Evolutionary conservation across 2,113 vertebrate genomes (phyloP).

Genomic region (Ctenodactylus gundi): DNA sequence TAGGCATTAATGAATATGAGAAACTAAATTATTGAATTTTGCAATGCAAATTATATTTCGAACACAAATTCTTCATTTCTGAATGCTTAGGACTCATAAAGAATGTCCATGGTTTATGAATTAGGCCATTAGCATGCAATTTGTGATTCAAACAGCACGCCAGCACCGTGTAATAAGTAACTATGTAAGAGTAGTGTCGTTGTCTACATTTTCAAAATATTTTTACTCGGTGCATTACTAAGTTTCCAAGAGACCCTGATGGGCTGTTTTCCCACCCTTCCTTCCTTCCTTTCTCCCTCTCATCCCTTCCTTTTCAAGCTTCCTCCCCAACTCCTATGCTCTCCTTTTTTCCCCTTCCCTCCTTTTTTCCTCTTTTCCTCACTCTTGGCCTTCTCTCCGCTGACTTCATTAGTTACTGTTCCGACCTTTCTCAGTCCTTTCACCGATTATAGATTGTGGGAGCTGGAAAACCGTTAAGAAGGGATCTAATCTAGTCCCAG

Average conservation of each 20-base stretch:
- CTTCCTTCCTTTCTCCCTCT: neutral
- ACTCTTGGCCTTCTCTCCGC: neutral
- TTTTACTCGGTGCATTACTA: conserved; percentile 73
- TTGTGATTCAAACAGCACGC: conserved; percentile 85
- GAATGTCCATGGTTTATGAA: conserved; percentile 89
- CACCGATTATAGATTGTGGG: neutral
- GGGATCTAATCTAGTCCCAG: rapidly evolving
- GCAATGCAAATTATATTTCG: conserved; percentile 89
- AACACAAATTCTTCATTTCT: conserved; percentile 89
- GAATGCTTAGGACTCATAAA: conserved; percentile 88
- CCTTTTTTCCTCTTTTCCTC: rapidly evolving
- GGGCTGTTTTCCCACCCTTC: neutral
- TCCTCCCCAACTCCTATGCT: no score
- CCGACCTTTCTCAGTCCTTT: neutral
- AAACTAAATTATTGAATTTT: conserved; percentile 88
- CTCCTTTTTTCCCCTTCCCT: no score
- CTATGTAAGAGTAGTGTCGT: conserved; percentile 75
- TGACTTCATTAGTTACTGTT: neutral
- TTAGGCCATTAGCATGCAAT: conserved; percentile 88
- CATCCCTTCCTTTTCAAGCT: no score
- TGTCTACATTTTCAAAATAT: conserved; percentile 76
- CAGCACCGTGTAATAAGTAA: conserved; percentile 80
- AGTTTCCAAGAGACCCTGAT: conserved; percentile 64
- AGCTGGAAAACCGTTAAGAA: neutral
- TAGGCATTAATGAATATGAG: conserved; percentile 88